Base-by-base conservation (phyloP, 2,797 vertebrate genomes). In the Apogon hyalosoma region DNA sequence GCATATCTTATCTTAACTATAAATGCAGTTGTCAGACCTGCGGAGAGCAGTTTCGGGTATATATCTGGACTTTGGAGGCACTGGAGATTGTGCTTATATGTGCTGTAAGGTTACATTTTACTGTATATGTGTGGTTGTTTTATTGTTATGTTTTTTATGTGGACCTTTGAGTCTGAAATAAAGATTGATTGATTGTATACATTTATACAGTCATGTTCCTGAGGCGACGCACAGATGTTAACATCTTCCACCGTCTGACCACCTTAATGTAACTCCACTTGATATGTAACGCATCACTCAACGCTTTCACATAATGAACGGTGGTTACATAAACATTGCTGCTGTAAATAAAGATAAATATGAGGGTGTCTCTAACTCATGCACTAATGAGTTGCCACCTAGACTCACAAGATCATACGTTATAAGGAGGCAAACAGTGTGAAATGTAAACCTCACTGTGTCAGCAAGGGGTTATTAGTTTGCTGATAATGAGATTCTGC, bases 321-420 rank as follows among this genome's bases (percentile, higher is more conserved):
- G 11, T 13, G n/a, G 12, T 24, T 33, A 46, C 10, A 0, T 12
- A 0, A 18, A 16, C 43, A 24, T 18, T 31, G 15, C 40, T 33
- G 13, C 33, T 40, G 18, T 14, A 45, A 45, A 68, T 10, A 19
- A 55, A 31, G 28, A 54, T 19, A 19, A 24, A 52, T 53, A 40
- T 38, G 21, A 43, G 12, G 18, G 21, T 1, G 49, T 63, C 36
- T 52, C 11, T 3, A 19, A 69, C 76, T 69, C 40, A 56, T 69
- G 73, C 46, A 14, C 63, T 82, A 79, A 84, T 78, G 72, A 87
- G 59, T 47, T 80, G 68, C 81, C 57, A 77, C 38, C 49, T 64
- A 46, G 62, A 63, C 69, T 73, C 64, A 68, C 45, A 12, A 42
- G 42, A 71, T 82, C 60, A 77, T 14, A 53, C 13, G 45, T 16